Conservation (phyloP, 1,140 invertebrate species). For the Drosophila rufa region DNA sequence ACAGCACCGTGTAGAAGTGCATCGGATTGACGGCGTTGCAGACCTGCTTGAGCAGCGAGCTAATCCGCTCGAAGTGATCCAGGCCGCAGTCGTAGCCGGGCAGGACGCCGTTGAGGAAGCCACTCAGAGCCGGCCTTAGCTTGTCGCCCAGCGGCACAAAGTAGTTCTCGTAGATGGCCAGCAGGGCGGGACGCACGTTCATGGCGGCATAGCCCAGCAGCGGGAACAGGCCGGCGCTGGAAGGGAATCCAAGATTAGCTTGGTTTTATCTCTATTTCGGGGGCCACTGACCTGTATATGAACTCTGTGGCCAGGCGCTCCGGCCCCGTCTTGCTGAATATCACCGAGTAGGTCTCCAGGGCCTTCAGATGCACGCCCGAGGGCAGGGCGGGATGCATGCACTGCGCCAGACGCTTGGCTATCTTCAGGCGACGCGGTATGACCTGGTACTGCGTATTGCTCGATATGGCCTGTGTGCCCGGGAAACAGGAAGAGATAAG, state of each 20-base stretch:
- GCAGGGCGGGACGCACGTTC: constrained; percentile 93
- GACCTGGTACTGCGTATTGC: constrained; percentile 93
- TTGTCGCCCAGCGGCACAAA: constrained; percentile 94
- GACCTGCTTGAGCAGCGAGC: constrained; percentile 90
- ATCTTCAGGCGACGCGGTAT: constrained; percentile 96
- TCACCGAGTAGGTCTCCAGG: constrained; percentile 96
- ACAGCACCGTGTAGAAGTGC: constrained; percentile 95
- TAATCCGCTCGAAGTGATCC: constrained; percentile 94
- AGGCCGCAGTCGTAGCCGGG: constrained; percentile 96
- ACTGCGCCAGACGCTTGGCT: constrained; percentile 96
- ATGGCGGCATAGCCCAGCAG: constrained; percentile 95
- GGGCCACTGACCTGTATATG: constrained; percentile 89
- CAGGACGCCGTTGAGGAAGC: constrained; percentile 93
- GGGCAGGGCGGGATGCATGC: constrained; percentile 96
- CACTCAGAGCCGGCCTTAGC: constrained; percentile 93
- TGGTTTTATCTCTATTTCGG: neutral
- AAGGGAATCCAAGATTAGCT: neutral
- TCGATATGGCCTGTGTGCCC: constrained; percentile 88
- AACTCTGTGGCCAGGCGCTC: constrained; percentile 94
- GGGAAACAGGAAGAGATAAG: constrained; percentile 21
- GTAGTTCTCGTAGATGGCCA: constrained; percentile 96
- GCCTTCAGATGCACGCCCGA: constrained; percentile 97
- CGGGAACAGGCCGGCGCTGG: constrained; percentile 92
- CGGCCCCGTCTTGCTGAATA: constrained; percentile 96
- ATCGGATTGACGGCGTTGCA: constrained; percentile 92